These are phyloP conservation scores for Chiloscyllium plagiosum DNA, from an alignment of 2,113 vertebrate genomes.

Conservation along the genomic window DNA sequence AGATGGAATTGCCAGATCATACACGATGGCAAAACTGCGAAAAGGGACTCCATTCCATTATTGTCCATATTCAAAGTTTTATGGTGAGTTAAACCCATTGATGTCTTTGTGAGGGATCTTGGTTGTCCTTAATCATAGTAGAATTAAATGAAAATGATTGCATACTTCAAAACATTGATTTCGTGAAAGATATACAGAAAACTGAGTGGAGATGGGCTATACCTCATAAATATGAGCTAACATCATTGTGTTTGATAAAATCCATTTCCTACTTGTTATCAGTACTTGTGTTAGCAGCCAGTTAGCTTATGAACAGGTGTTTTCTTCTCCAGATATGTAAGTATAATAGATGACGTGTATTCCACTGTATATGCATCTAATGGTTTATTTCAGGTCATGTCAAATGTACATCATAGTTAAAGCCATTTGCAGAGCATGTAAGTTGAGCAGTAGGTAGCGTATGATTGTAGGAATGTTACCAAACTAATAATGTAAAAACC, in stretches of 20 bases:
- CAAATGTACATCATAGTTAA: too few species aligned
- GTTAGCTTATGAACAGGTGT: too few species aligned
- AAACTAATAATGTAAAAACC: too few species aligned
- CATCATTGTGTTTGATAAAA: background rate
- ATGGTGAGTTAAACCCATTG: background rate
- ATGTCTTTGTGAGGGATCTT: background rate
- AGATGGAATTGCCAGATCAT: too few species aligned
- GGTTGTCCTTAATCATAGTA: background rate
- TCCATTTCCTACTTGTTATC: background rate
- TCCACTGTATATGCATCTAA: too few species aligned
- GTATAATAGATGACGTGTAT: too few species aligned
- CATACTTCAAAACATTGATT: background rate
- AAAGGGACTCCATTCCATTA: background rate
- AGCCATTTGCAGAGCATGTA: too few species aligned
- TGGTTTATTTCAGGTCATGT: too few species aligned
- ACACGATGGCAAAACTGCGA: background rate
- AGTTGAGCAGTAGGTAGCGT: too few species aligned
- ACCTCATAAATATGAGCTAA: background rate
- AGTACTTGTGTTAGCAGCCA: background rate
- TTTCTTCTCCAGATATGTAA: too few species aligned
- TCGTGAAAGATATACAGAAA: background rate
- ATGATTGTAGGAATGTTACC: too few species aligned
- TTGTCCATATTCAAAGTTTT: background rate
- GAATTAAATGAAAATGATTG: background rate
- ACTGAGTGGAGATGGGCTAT: background rate